Percentiles rank a stretch among this genome's conserved stretches.
Evolutionary conservation across 2,888 invertebrate genomes (phyloP).

Genomic region (Apomyelois bistriatella): DNA sequence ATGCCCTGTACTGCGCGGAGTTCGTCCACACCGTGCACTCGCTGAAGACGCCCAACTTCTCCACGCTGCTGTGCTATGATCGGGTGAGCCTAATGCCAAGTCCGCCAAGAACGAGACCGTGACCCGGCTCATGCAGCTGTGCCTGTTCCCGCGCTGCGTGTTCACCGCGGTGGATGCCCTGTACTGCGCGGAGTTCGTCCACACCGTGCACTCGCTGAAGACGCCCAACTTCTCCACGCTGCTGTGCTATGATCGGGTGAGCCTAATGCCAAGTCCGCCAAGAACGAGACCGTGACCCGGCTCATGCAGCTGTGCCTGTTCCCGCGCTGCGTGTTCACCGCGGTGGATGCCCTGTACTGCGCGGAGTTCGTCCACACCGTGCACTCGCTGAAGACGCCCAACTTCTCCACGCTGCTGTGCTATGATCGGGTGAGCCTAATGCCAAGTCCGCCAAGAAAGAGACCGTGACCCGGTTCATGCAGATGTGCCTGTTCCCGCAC

Average conservation of each 20-base stretch:
- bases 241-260: constrained; percentile 97
- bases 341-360: constrained; percentile 97
- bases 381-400: constrained; percentile 95
- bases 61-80: constrained; percentile 97
- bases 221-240: constrained; percentile 99
- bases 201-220: constrained; percentile 95
- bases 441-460: constrained; percentile 96
- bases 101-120: constrained; percentile 98
- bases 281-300: constrained; percentile 97
- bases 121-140: constrained; percentile 96
- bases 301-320: constrained; percentile 98
- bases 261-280: constrained; percentile 86
- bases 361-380: constrained; percentile 98
- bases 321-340: constrained; percentile 97
- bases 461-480: constrained; percentile 97
- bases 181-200: constrained; percentile 98
- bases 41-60: constrained; percentile 97
- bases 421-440: constrained; percentile 91
- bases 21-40: constrained; percentile 98
- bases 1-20: constrained; percentile 98
- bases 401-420: constrained; percentile 98
- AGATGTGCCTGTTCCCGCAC: constrained; percentile 90
- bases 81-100: constrained; percentile 86
- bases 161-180: constrained; percentile 98
- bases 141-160: constrained; percentile 97